These are phyloP conservation scores for Phoenicopterus ruber DNA, from an alignment of 2,113 vertebrate genomes.

Conservation along the genomic window DNA sequence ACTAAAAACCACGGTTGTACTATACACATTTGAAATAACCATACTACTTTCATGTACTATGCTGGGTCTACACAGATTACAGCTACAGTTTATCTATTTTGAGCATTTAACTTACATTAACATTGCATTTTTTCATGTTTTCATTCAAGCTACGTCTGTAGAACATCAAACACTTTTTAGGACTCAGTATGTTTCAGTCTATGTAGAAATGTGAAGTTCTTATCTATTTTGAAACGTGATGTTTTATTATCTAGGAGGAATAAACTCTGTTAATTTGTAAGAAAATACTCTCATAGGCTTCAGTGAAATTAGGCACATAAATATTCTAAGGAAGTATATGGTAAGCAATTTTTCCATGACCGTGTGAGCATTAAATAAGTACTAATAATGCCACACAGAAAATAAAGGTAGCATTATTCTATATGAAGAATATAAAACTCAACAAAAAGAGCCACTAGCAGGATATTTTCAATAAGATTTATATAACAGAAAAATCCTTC, in stretches of 20 bases:
- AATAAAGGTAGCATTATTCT: neutral
- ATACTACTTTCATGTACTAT: neutral
- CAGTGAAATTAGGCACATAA: neutral
- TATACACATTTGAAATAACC: neutral
- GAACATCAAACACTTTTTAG: neutral
- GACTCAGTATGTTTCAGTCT: neutral
- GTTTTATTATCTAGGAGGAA: neutral
- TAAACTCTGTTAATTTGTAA: neutral
- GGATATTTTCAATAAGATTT: neutral
- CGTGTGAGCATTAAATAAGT: neutral
- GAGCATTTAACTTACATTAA: neutral
- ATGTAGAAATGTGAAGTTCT: neutral
- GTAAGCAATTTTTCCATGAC: neutral
- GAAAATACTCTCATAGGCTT: neutral
- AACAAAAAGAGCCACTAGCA: neutral
- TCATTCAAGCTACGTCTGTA: neutral
- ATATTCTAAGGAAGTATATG: neutral
- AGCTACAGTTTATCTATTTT: neutral
- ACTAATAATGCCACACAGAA: neutral
- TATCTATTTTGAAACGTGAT: neutral
- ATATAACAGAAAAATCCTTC: neutral
- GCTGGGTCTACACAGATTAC: neutral
- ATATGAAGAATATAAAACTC: neutral
- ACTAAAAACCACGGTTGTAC: accelerated
- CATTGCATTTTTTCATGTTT: neutral